Conservation (phyloP, 2,113 vertebrate species). For the Saimiri boliviensis region DNA sequence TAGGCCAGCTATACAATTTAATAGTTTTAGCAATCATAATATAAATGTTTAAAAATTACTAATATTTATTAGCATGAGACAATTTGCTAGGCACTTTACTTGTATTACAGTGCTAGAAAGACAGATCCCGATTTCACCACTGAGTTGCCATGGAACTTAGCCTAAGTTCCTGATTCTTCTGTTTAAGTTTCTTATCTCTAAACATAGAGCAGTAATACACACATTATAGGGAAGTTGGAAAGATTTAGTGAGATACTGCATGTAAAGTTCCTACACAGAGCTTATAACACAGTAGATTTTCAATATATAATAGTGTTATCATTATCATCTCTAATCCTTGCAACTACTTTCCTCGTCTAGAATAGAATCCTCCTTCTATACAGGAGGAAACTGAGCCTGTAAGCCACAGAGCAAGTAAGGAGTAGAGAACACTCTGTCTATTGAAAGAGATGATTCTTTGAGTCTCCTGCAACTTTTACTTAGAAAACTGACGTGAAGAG, state of each 20-base stretch:
- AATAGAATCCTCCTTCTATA: background rate
- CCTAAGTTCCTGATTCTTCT: background rate
- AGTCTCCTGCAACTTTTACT: background rate
- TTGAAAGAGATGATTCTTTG: background rate
- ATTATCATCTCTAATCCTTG: background rate
- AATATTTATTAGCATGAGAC: background rate
- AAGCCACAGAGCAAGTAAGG: background rate
- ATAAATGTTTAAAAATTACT: slow-evolving; percentile 2
- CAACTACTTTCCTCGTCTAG: background rate
- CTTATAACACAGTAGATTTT: background rate
- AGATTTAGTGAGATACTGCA: background rate
- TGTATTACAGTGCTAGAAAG: background rate
- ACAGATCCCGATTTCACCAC: background rate
- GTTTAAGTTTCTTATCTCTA: background rate
- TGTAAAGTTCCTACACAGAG: background rate
- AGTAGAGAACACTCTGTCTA: background rate
- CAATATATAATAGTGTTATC: background rate
- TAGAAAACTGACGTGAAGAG: background rate
- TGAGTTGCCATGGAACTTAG: background rate
- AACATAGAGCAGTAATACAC: background rate
- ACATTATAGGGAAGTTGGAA: background rate
- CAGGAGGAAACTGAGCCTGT: background rate
- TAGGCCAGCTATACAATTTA: background rate
- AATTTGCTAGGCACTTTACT: background rate
- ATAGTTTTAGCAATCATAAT: background rate